These are phyloP conservation scores for Nothobranchius kuhntae DNA, from an alignment of 2,113 vertebrate species.

Conservation along the genomic window DNA sequence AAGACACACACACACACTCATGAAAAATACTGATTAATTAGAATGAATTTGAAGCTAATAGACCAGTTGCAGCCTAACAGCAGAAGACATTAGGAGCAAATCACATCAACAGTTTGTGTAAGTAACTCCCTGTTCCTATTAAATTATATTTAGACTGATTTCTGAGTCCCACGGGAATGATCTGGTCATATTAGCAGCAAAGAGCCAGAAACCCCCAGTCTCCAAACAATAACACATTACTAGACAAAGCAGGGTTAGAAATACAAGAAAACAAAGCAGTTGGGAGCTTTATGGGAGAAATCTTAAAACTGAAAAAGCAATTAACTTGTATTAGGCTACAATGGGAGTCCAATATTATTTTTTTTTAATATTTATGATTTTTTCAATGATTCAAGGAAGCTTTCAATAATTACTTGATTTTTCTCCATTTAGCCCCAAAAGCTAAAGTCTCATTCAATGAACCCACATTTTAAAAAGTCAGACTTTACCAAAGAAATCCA, in stretches of 20 bases:
- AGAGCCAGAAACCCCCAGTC: constrained; percentile 2
- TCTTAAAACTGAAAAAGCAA: neutral
- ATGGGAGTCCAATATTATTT: neutral
- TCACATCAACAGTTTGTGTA: constrained; percentile 19
- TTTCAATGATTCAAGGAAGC: too few relatives aligned
- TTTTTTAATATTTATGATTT: too few relatives aligned
- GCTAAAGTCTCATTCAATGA: too few relatives aligned
- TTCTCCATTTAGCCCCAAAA: too few relatives aligned
- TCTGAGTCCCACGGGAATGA: constrained; percentile 16
- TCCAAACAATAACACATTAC: neutral
- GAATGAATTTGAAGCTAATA: too few relatives aligned
- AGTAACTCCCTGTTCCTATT: constrained; percentile 20
- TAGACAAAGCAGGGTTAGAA: neutral
- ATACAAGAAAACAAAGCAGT: neutral
- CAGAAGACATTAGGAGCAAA: constrained; percentile 39
- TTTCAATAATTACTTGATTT: too few relatives aligned
- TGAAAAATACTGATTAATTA: constrained; percentile 20
- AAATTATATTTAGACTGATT: constrained; percentile 34
- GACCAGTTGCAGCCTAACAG: constrained; percentile 2
- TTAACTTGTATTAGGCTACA: neutral
- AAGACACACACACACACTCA: constrained; percentile 16
- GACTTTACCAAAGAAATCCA: too few relatives aligned
- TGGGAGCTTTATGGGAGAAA: too few relatives aligned
- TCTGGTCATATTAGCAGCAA: constrained; percentile 25
- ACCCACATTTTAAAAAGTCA: too few relatives aligned